These are phyloP conservation scores for Eulemur rufifrons DNA, from an alignment of 2,113 vertebrate genomes.

Conservation along the genomic window DNA sequence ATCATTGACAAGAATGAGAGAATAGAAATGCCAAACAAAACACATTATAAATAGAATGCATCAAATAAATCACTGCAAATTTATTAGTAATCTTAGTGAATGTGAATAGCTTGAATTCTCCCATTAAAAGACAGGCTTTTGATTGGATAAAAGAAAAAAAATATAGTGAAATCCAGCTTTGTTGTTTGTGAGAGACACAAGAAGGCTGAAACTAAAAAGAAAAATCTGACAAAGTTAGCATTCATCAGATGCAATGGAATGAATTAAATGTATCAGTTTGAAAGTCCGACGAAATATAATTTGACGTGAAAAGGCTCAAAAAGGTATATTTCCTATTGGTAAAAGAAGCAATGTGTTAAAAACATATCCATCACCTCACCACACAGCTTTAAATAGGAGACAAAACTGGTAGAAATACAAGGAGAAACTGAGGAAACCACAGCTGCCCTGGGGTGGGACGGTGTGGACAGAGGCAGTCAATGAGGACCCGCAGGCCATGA, in stretches of 20 bases:
- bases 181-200: not conserved
- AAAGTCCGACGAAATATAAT: not conserved
- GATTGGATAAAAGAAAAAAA: not conserved
- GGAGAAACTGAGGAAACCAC: not conserved
- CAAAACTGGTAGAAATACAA: not conserved
- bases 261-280: not conserved
- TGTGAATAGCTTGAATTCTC: not conserved
- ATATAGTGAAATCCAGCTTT: not conserved
- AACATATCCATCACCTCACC: not conserved
- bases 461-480: no score
- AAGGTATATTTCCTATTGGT: not conserved
- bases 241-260: not conserved
- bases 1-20: not conserved
- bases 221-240: not conserved
- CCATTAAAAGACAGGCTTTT: not conserved
- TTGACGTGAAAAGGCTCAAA: not conserved
- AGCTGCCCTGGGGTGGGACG: fast-evolving
- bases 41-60: not conserved
- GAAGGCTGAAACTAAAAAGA: not conserved
- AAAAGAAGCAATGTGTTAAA: not conserved
- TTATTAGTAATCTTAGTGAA: not conserved
- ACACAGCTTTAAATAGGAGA: not conserved
- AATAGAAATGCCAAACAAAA: not conserved
- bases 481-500: not conserved
- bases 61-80: not conserved